Evolutionary conservation across 1,140 invertebrate species (phyloP), one percentile per base, ranked within the genome.

Genomic region (Zaprionus davidi): DNA sequence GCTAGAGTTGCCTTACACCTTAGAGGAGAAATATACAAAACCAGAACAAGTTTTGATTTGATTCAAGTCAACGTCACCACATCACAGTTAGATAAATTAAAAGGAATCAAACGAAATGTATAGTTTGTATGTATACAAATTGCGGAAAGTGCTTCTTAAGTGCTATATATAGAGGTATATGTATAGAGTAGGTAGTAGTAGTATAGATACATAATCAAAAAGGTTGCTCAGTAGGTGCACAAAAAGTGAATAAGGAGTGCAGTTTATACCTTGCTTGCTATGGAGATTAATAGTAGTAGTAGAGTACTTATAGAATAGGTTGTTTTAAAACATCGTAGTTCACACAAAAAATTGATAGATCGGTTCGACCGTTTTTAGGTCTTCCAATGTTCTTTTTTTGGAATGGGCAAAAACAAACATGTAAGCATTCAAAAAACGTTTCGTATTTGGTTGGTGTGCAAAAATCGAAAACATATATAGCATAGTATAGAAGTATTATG

Each of bases 351-450:
- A 49, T 77, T 70, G 66, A 44, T 69, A 71, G 41, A 53, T 51
- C 26, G 44, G 31, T 57, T 13, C 64, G 31, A 56, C 31, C 68
- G 62, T 63, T 66, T 15, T 65, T 44, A 36, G 69, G 58, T 68
- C 53, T 66, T 9, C 51, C 31, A 76, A 62, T 17, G 3, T 55
- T 69, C 34, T 46, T 51, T 67, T 31, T 56, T 63, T 64, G 31
- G 53, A 82, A 38, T 75, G 62, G 28, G 75, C 81, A 88, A 90
- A 88, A 88, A 77, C 85, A 90, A 88, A 90, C 79, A 90, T 82
- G 79, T 90, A 90, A 90, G 85, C 85, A 90, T 90, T 90, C 86
- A 90, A 90, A 90, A 88, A 90, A 76, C 64, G n/a, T n/a, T 73
- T 73, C 38, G 66, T 79, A 79, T 53, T 46, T 49, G 64, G 24